Percentiles rank a stretch among this genome's conserved stretches.
phyloP scores from a whole-genome alignment of 1,140 invertebrate species.

The Drosophila azteca region DNA sequence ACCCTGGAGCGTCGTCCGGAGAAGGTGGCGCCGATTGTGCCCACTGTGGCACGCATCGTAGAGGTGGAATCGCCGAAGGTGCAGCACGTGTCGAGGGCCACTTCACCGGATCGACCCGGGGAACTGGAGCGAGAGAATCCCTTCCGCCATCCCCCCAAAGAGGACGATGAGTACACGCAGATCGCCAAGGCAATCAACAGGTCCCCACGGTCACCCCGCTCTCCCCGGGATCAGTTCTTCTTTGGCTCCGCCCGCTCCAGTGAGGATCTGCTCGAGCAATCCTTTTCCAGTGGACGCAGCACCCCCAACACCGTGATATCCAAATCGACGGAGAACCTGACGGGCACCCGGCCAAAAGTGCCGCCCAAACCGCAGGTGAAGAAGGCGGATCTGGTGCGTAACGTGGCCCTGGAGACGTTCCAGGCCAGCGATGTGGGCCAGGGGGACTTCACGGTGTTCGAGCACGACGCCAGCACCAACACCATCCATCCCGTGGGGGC shows the following conservation, averaged over 20 bases:
- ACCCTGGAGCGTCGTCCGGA: slow-evolving; percentile 62
- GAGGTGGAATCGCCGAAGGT: slow-evolving; percentile 73
- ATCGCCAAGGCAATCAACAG: slow-evolving; percentile 72
- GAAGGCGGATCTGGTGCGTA: slow-evolving; percentile 75
- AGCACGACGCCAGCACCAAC: slow-evolving; percentile 78
- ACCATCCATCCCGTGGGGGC: slow-evolving; percentile 66
- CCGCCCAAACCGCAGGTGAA: slow-evolving; percentile 81
- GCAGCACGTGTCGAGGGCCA: slow-evolving; percentile 64
- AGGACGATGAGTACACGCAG: slow-evolving; percentile 72
- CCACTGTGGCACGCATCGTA: slow-evolving; percentile 70
- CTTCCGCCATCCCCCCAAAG: slow-evolving; percentile 56
- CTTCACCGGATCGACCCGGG: slow-evolving; percentile 58
- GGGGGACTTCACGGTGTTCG: slow-evolving; percentile 80
- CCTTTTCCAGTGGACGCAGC: slow-evolving; percentile 66
- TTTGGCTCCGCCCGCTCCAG: slow-evolving; percentile 69
- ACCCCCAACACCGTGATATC: slow-evolving; percentile 67
- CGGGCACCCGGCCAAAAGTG: slow-evolving; percentile 64
- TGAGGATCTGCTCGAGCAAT: slow-evolving; percentile 76
- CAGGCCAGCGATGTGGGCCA: slow-evolving; percentile 78
- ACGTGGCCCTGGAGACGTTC: slow-evolving; percentile 75
- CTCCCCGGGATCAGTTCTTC: slow-evolving; percentile 70
- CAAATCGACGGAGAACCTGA: slow-evolving; percentile 75
- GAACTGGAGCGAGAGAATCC: slow-evolving; percentile 82
- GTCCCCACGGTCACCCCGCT: slow-evolving; percentile 63
- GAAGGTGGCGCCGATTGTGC: slow-evolving; percentile 60